Evolutionary conservation across 2,888 invertebrate genomes (phyloP), one percentile per base, ranked within the genome.

Genomic region (Lomographa bimaculata): DNA sequence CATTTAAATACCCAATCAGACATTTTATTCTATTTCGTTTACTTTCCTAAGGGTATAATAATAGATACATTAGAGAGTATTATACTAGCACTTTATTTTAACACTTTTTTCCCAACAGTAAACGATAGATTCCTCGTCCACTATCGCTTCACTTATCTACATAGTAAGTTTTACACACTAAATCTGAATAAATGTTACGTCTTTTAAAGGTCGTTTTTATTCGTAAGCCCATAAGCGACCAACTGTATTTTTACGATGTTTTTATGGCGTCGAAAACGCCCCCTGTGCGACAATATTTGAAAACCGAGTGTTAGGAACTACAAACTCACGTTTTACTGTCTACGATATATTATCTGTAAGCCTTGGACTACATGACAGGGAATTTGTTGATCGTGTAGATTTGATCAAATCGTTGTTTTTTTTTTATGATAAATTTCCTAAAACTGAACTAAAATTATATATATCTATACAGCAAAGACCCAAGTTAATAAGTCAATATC

Each of bases 181-280:
- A 47, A 44, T 36, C 39, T 26, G 18, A 39, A 44, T 49, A 50
- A 41, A 43, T 43, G 21, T 24, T 39, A 29, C 26, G 25, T 10
- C 12, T 50, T 41, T 47, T n/a, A 43, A 63, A 70, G 71, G 73
- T 70, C 71, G 70, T 78, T 57, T 61, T 60, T 53, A 57, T 58
- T 54, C 41, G 50, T 45, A 51, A 52, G 57, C 32, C 42, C 25
- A 51, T 56, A 53, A 59, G 40, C 34, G 35, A 25, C 26, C 20
- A 58, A 56, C 60, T 54, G 58, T 66, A 49, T 26, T 44, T 65
- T 67, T 57, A 67, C 56, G 67, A 54, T 46, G 21, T 53, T 61
- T 67, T 67, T 67, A 66, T 48, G 54, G 57, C 38, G 42, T 34
- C 34, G 23, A 30, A 37, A 34, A 48, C 42, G 40, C 42, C 54